Base-by-base conservation (phyloP, 2,888 invertebrate genomes). In the Andricus quercusramuli region DNA sequence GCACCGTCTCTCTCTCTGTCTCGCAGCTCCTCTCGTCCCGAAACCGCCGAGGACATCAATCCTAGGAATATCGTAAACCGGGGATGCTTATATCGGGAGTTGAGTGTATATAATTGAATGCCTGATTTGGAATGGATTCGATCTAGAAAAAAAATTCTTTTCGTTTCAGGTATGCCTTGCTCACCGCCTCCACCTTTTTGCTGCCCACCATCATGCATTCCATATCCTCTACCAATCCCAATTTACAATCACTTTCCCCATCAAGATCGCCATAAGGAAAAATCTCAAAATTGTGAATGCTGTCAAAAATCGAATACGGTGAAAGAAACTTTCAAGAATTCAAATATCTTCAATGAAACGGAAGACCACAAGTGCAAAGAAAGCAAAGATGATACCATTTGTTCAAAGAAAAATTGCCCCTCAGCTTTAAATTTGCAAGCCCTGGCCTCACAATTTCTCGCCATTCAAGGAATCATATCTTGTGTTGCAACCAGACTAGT, bases 381-480 rank as follows among this genome's bases (percentile, higher is more conserved):
- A 29, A 41, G 59, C 3, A 74, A 29, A 56, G 70, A 79, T n/a
- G 79, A 74, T 5, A 29, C 67, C 1, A 67, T 83, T 22, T 84
- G 92, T 78, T 76, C 86, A 2, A 87, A 87, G 51, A 86, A 86
- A 29, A 89, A 91, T 64, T 92, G 92, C 76, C 91, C 92, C 0
- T 87, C 89, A 20, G 56, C 90, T 1, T 83, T 91, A 2, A 91
- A 88, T 79, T 84, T 92, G 29, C 92, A 92, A 56, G 91, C 92
- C 0, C 78, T 92, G 22, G 90, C 89, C 0, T 90, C 92, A 0
- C 92, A 92, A 65, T 84, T 93, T 8, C 81, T 92, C 0, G 87
- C 90, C 0, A 82, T 92, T 5, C 90, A 89, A 47, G 92, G 92
- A 0, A 83, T 92, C 13, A 84, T 92, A 32, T 81, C 92, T 0